Percentiles rank a stretch among this genome's conserved stretches.
phyloP scores from a whole-genome alignment of 2,797 vertebrate species.

The Sebastes jordani region DNA sequence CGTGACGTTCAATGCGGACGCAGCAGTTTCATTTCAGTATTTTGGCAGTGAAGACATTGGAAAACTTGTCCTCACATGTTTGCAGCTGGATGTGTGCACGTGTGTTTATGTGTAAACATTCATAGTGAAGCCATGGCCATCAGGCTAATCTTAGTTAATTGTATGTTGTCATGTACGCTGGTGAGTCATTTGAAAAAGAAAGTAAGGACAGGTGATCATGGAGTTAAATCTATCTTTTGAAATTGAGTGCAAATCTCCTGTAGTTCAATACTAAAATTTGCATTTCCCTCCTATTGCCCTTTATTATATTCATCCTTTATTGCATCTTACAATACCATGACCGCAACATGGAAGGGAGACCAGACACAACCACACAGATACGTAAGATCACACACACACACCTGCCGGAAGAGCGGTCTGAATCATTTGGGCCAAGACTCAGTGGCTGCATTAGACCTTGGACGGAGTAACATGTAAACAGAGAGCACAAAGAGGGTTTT shows the following conservation, averaged over 20 bases:
- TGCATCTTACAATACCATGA: neutral
- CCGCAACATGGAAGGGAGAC: neutral
- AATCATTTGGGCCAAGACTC: slow-evolving; percentile 22
- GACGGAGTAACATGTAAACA: slow-evolving; percentile 45
- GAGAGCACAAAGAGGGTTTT: slow-evolving; percentile 56
- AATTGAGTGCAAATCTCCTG: neutral
- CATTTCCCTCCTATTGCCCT: neutral
- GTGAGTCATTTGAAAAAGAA: neutral
- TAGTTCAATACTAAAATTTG: neutral
- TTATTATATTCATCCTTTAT: slow-evolving; percentile 1
- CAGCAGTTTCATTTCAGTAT: slow-evolving; percentile 58
- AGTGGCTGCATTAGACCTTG: slow-evolving; percentile 24
- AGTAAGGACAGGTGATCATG: neutral
- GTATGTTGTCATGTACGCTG: neutral
- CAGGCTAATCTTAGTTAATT: neutral
- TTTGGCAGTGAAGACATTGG: neutral
- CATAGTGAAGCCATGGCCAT: neutral
- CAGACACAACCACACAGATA: neutral
- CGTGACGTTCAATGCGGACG: neutral
- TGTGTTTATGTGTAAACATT: neutral
- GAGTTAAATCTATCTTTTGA: neutral
- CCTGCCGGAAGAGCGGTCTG: slow-evolving; percentile 40
- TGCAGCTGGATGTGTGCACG: neutral
- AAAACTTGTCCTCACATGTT: slow-evolving; percentile 19
- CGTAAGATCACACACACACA: slow-evolving; percentile 34